phyloP scores from a whole-genome alignment of 1,140 invertebrate species.

The Zaprionus gabonicus region DNA sequence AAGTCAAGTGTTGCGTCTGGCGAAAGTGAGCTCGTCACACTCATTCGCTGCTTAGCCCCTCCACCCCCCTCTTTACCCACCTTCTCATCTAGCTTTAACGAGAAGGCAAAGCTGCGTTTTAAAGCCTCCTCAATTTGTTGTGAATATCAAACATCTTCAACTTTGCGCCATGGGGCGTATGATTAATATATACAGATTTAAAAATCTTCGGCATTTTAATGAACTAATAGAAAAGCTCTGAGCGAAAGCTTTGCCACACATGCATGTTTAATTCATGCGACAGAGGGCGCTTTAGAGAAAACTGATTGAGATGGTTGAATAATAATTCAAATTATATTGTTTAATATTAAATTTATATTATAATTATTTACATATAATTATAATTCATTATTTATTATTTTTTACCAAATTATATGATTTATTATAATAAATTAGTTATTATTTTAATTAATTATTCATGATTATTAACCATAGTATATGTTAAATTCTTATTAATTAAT shows the following conservation, averaged over 20 bases:
- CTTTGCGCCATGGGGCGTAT: constrained; percentile 45
- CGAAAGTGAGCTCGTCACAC: constrained; percentile 34
- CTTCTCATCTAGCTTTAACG: not conserved
- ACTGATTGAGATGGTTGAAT: not conserved
- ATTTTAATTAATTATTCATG: too few species aligned
- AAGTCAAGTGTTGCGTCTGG: constrained; percentile 47
- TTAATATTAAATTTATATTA: too few species aligned
- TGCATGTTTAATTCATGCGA: constrained; percentile 1
- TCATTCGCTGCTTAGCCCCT: not conserved
- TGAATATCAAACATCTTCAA: not conserved
- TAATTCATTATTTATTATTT: too few species aligned
- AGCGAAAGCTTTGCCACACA: not conserved
- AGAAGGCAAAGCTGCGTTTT: not conserved
- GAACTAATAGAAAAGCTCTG: constrained; percentile 40
- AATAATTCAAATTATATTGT: too few species aligned
- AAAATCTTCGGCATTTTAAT: constrained; percentile 12
- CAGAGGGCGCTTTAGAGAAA: constrained; percentile 33
- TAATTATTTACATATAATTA: too few species aligned
- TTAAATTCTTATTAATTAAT: too few species aligned
- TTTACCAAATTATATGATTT: too few species aligned
- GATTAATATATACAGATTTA: constrained; percentile 35
- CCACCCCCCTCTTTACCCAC: not conserved
- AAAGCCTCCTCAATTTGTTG: not conserved
- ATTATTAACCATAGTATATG: too few species aligned
- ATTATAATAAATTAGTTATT: too few species aligned